Evolutionary conservation across 2,113 vertebrate genomes (phyloP).

Genomic region (Maccullochella peelii): DNA sequence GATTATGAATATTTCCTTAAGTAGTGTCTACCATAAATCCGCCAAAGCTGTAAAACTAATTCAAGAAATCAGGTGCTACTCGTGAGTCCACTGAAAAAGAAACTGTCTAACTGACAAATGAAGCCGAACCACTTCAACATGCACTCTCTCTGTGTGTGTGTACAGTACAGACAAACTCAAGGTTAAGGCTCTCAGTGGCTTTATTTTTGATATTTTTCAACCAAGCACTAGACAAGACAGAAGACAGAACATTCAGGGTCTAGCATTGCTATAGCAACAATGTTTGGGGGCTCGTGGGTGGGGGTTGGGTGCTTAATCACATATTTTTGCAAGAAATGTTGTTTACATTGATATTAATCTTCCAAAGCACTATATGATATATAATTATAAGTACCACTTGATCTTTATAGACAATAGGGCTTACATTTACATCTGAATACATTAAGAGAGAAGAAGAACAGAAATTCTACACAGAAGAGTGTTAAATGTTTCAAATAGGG

Average conservation of each 20-base stretch:
- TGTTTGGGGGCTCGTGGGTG: conserved; percentile 43
- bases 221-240: not conserved
- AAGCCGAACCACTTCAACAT: not conserved
- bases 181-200: conserved; percentile 32
- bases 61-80: not conserved
- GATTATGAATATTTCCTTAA: not conserved
- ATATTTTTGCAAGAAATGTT: conserved; percentile 1
- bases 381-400: not conserved
- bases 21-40: not conserved
- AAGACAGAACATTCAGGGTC: conserved; percentile 49
- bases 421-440: no score
- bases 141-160: not conserved
- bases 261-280: conserved; percentile 78
- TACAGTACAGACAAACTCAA: conserved; percentile 51
- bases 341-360: not conserved
- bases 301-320: conserved; percentile 35
- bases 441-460: no score
- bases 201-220: conserved; percentile 40
- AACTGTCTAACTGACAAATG: conserved; percentile 6
- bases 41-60: not conserved
- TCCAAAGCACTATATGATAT: not conserved
- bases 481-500: not conserved
- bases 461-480: no score
- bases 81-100: not conserved
- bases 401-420: no score